phyloP scores from a whole-genome alignment of 2,113 vertebrate genomes.

The Tinamus guttatus region DNA sequence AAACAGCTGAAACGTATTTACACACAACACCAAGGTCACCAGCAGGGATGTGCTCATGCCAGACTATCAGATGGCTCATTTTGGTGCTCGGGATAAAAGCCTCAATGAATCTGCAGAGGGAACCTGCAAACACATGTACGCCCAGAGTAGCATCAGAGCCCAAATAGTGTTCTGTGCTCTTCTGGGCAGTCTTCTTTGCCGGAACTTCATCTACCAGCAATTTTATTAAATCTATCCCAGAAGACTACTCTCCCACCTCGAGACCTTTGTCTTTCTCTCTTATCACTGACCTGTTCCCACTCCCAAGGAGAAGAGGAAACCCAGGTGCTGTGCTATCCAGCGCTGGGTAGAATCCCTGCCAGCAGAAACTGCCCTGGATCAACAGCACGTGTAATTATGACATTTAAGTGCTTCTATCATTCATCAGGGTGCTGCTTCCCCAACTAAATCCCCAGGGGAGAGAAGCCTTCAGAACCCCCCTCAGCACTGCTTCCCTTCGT shows the following conservation, averaged over 20 bases:
- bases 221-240: background rate
- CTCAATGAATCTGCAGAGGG: background rate
- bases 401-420: background rate
- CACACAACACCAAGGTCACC: background rate
- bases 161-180: background rate
- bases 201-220: background rate
- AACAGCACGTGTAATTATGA: background rate
- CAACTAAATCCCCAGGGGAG: background rate
- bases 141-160: background rate
- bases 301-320: background rate
- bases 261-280: background rate
- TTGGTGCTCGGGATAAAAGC: background rate
- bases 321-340: background rate
- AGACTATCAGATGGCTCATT: background rate
- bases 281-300: background rate
- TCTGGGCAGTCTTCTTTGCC: background rate
- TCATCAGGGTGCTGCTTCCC: background rate
- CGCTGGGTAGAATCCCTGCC: background rate
- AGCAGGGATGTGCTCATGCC: background rate
- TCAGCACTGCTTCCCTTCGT: background rate
- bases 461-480: background rate
- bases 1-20: background rate
- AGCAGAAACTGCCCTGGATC: background rate
- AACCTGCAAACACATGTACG: fast-evolving
- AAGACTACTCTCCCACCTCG: background rate